Conservation (phyloP, 1,140 invertebrate genomes). For the Solenopsis invicta region DNA sequence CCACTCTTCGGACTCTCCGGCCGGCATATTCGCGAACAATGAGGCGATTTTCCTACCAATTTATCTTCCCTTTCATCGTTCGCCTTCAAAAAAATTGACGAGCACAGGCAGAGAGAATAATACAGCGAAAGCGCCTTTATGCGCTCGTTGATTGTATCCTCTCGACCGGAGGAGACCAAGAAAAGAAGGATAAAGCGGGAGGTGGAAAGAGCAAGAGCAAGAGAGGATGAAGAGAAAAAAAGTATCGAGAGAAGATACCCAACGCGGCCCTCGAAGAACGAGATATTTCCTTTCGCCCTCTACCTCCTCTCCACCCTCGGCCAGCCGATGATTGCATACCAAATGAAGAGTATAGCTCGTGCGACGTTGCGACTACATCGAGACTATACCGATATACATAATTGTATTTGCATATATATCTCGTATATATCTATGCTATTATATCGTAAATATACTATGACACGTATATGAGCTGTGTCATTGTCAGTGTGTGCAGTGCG, state of each 20-base stretch:
- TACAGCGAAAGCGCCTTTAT: conserved; percentile 4
- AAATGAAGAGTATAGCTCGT: conserved; percentile 68
- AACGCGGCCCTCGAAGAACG: conserved; percentile 21
- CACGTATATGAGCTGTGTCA: conserved; percentile 81
- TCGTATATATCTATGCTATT: conserved; percentile 65
- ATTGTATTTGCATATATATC: conserved; percentile 60
- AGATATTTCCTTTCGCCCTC: not conserved
- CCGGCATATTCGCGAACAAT: conserved; percentile 23
- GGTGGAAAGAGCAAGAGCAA: conserved; percentile 34
- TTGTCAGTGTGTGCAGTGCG: conserved; percentile 87
- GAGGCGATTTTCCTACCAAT: conserved; percentile 68
- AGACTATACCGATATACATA: conserved; percentile 67
- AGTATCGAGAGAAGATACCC: conserved; percentile 28
- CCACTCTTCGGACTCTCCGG: conserved; percentile 35
- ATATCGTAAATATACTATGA: conserved; percentile 72
- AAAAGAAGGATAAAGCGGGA: conserved; percentile 38
- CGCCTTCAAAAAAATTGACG: conserved; percentile 25
- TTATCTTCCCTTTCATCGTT: conserved; percentile 43
- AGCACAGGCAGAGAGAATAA: conserved; percentile 44
- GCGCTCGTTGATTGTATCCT: conserved; percentile 51
- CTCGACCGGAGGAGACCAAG: conserved; percentile 24
- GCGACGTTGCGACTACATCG: conserved; percentile 71
- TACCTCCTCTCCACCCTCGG: conserved; percentile 37
- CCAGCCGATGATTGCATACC: conserved; percentile 69
- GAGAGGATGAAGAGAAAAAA: conserved; percentile 26